A percentile compares a stretch with the other conserved stretches of the same genome.
Evolutionary conservation across 1,140 invertebrate species (phyloP).

Genomic region (Chelonus insularis): DNA sequence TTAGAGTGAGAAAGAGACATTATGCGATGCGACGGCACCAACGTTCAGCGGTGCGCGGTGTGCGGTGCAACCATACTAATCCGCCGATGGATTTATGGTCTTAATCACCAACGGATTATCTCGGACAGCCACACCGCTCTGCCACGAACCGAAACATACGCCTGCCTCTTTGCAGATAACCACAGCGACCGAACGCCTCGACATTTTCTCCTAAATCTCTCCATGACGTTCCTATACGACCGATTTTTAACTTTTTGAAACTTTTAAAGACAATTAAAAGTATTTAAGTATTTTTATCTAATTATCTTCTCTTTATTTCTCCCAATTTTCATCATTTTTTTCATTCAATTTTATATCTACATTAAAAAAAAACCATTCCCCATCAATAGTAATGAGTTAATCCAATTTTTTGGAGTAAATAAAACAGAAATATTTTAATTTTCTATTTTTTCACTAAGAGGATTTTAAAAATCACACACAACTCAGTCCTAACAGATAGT

Average conservation of each 20-base stretch:
- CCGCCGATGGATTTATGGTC: conserved; percentile 66
- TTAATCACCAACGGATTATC: conserved; percentile 67
- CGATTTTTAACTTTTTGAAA: conserved; percentile 1
- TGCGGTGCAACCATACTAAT: conserved; percentile 56
- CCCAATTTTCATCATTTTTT: too few relatives aligned
- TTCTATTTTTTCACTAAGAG: too few relatives aligned
- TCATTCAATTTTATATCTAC: too few relatives aligned
- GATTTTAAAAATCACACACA: too few relatives aligned
- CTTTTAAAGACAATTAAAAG: not conserved
- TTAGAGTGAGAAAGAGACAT: conserved; percentile 1
- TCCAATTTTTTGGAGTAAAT: too few relatives aligned
- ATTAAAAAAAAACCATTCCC: too few relatives aligned
- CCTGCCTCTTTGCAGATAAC: conserved; percentile 60
- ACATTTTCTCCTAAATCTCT: conserved; percentile 14
- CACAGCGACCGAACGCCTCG: conserved; percentile 28
- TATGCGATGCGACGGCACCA: not conserved
- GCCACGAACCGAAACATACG: conserved; percentile 55
- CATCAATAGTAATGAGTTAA: too few relatives aligned
- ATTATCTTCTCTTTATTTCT: not conserved
- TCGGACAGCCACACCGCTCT: conserved; percentile 55
- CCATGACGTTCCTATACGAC: not conserved
- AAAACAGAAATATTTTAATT: too few relatives aligned
- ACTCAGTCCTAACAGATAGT: too few relatives aligned
- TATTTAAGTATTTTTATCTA: not conserved
- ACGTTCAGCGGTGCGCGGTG: conserved; percentile 32